These are phyloP conservation scores for Sweltsa coloradensis DNA, from an alignment of 1,140 invertebrate genomes.

Conservation along the genomic window DNA sequence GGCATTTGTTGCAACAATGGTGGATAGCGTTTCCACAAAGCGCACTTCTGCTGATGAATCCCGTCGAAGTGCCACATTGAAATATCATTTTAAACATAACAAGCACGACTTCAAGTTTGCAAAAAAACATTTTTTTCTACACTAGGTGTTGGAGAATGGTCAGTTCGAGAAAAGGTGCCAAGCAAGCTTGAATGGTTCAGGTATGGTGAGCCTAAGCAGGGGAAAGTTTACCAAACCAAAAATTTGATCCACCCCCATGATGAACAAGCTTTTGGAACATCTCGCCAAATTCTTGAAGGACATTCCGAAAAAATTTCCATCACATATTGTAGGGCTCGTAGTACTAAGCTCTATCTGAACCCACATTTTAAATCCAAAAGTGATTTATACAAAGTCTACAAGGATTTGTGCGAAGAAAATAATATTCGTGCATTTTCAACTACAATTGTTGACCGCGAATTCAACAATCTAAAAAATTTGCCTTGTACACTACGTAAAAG, in stretches of 20 bases:
- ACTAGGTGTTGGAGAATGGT: slow-evolving; percentile 4
- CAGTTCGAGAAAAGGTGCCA: background rate
- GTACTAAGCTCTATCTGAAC: slow-evolving; percentile 15
- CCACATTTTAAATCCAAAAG: slow-evolving; percentile 13
- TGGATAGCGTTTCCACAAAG: no score
- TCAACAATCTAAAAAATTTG: slow-evolving; percentile 13
- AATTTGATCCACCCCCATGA: background rate
- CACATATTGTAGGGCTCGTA: slow-evolving; percentile 17
- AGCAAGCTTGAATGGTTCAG: background rate
- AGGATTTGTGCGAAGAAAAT: slow-evolving; percentile 5
- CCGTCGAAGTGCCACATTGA: no score
- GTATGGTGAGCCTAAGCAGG: background rate
- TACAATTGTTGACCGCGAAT: slow-evolving; percentile 9
- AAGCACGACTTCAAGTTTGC: background rate
- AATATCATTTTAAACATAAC: background rate
- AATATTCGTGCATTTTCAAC: slow-evolving; percentile 4
- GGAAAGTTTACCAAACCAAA: background rate
- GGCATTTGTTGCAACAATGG: no score
- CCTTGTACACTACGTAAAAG: slow-evolving; percentile 13
- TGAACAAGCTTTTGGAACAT: background rate
- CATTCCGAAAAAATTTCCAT: slow-evolving; percentile 15
- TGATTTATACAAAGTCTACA: slow-evolving; percentile 14
- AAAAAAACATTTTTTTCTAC: slow-evolving; percentile 1
- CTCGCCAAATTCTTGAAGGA: background rate
- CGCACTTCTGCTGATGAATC: no score